Evolutionary conservation across 2,888 invertebrate genomes (phyloP).

Genomic region (Nineta flava): DNA sequence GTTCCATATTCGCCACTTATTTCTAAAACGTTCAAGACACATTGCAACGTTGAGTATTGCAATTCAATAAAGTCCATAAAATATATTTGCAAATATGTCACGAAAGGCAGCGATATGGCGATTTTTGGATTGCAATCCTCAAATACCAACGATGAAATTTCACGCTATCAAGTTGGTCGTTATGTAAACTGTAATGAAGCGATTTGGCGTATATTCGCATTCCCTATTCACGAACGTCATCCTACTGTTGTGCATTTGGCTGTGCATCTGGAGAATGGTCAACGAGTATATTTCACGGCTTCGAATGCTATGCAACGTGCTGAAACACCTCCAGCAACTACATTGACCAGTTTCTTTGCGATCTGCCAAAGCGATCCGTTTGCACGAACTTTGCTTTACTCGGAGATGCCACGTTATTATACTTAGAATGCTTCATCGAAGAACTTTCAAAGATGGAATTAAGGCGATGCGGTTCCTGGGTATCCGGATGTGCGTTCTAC

Average conservation of each 20-base stretch:
- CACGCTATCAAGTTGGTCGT: constrained; percentile 14
- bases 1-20: constrained; percentile 16
- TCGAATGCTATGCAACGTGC: constrained; percentile 10
- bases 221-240: constrained; percentile 6
- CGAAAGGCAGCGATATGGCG: constrained; percentile 15
- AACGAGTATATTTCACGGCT: constrained; percentile 14
- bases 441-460: constrained; percentile 19
- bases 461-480: constrained; percentile 14
- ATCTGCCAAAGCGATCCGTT: constrained; percentile 14
- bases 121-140: constrained; percentile 11
- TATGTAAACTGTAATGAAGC: constrained; percentile 14
- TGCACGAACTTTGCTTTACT: constrained; percentile 19
- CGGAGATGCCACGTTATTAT: constrained; percentile 20
- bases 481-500: constrained; percentile 11
- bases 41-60: constrained; percentile 18
- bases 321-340: constrained; percentile 11
- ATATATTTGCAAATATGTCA: constrained; percentile 22
- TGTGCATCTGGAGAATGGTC: constrained; percentile 14
- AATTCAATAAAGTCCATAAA: constrained; percentile 17
- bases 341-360: constrained; percentile 13
- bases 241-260: constrained; percentile 10
- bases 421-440: constrained; percentile 20
- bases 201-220: constrained; percentile 11
- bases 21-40: no score
- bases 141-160: no score